Evolutionary conservation across 2,888 invertebrate species (phyloP).

Genomic region (Brachyopa scutellaris): DNA sequence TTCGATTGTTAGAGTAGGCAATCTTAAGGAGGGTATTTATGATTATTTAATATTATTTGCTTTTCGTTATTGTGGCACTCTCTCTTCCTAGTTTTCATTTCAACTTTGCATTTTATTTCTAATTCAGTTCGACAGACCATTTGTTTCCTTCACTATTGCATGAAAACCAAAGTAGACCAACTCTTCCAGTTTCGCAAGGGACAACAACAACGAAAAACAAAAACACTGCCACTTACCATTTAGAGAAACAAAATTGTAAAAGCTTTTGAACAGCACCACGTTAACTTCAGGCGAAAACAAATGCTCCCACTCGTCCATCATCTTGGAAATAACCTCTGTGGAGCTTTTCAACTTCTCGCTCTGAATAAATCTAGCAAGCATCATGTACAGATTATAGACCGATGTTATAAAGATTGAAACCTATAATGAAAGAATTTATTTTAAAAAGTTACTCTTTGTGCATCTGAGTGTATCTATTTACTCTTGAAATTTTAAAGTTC

Average conservation of each 20-base stretch:
- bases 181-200: too few species aligned
- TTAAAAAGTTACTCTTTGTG: not conserved
- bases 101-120: too few species aligned
- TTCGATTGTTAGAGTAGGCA: too few species aligned
- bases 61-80: too few species aligned
- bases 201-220: too few species aligned
- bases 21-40: too few species aligned
- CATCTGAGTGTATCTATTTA: constrained; percentile 76
- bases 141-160: too few species aligned
- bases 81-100: too few species aligned
- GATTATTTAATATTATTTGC: too few species aligned
- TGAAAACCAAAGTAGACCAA: too few species aligned
- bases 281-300: constrained; percentile 87
- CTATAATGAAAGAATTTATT: constrained; percentile 74
- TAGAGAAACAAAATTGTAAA: constrained; percentile 75
- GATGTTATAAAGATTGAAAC: constrained; percentile 83
- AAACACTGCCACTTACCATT: constrained; percentile 59
- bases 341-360: constrained; percentile 79
- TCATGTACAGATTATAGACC: constrained; percentile 83
- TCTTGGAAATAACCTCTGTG: constrained; percentile 76
- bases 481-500: constrained; percentile 83
- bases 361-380: constrained; percentile 82
- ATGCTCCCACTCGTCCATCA: constrained; percentile 88
- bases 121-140: too few species aligned
- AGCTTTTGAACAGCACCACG: constrained; percentile 79